Base-by-base conservation (phyloP, 2,888 invertebrate species). In the Choristoneura rosaceana region DNA sequence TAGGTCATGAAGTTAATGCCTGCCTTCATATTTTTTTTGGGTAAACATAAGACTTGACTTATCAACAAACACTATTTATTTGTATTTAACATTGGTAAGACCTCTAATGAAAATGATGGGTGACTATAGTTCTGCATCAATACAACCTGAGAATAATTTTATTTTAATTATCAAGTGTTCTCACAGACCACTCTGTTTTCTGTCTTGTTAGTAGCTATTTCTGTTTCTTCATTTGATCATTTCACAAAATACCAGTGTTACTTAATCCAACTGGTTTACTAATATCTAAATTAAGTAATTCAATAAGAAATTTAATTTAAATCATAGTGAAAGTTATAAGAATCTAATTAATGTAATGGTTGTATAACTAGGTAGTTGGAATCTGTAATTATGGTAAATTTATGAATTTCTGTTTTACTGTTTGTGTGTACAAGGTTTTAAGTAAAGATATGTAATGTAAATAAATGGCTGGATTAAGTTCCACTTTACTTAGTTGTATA, bases 1-100 rank as follows among this genome's bases (percentile, higher is more conserved):
- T 73, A 69, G 73, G 73, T 73, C 73, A 73, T 73, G 68, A 59
- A 69, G 55, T 41, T 41, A 60, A 41, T 43, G 58, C 71, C 68
- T 63, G 62, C 63, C 62, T 52, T 64, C 58, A 68, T 63, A 25
- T 45, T 64, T 69, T 62, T 69, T 73, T 73, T 59, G 50, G 68
- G 59, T 73, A 73, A 73, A 73, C 73, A 73, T 68, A 63, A 63
- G 15, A 59, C 43, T 38, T 47, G 45, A 64, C 45, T 50, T 52
- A 68, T 64, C 68, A 73, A 73, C 68, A 73, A 67, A 68, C 68
- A 52, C 33, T 68, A 41, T 38, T 59, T 38, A 58, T 55, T 55
- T 25, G 25, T 55, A 41, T 45, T 45, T 33, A 41, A 52, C 25
- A 25, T 12, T 52, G 43, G 41, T 0, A 62, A 15, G 33, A 12